Evolutionary conservation across 2,888 invertebrate species (phyloP).

Genomic region (Andrena bicolor): DNA sequence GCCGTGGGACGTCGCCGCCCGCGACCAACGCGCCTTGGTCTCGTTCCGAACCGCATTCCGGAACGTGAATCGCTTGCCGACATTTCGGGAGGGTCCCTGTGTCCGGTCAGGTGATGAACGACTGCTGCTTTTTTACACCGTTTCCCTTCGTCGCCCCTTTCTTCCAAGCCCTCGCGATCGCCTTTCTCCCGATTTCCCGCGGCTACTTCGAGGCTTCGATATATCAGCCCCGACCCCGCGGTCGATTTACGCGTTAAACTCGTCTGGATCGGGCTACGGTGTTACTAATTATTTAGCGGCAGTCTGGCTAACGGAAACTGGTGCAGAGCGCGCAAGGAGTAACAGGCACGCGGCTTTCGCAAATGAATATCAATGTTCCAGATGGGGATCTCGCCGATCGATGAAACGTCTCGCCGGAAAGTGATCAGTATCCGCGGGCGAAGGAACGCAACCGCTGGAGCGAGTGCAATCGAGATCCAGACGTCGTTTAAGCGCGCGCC

Average conservation of each 20-base stretch:
- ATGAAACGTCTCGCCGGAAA: not conserved
- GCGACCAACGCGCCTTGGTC: slow-evolving; percentile 66
- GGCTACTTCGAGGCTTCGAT: slow-evolving; percentile 47
- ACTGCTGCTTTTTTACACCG: not conserved
- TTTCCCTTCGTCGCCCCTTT: not conserved
- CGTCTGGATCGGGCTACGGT: slow-evolving; percentile 7
- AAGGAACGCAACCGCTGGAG: not conserved
- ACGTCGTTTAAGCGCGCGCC: not conserved
- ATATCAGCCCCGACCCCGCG: slow-evolving; percentile 46
- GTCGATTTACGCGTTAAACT: slow-evolving; percentile 47
- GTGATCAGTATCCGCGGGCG: not conserved
- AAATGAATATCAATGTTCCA: not conserved
- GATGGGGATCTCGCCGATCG: too few species aligned
- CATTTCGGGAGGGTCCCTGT: not conserved
- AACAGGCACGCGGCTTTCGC: not conserved
- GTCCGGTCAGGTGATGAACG: slow-evolving; percentile 3
- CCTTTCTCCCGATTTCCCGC: slow-evolving; percentile 46
- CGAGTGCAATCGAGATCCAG: not conserved
- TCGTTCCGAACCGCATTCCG: slow-evolving; percentile 73
- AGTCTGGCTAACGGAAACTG: not conserved
- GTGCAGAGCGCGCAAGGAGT: not conserved
- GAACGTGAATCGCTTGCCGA: slow-evolving; percentile 70
- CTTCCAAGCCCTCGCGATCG: not conserved
- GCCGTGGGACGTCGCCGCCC: slow-evolving; percentile 60
- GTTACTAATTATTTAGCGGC: slow-evolving; percentile 42